Conservation (phyloP, 2,888 invertebrate species). For the Platynereis dumerilii region DNA sequence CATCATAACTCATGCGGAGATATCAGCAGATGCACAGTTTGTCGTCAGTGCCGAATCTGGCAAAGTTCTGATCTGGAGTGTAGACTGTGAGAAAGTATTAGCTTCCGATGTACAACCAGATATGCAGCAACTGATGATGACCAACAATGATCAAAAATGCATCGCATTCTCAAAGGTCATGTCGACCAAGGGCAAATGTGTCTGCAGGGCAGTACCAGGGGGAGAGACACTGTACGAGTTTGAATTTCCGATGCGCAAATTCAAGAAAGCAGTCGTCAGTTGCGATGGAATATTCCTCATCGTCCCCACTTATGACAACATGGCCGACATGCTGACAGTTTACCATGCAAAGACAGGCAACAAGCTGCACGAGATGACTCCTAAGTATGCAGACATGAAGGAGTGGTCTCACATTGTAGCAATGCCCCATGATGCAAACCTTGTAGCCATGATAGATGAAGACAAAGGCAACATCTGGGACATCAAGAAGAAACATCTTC, state of each 20-base stretch:
- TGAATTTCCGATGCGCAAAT: slow-evolving; percentile 82
- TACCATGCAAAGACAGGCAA: slow-evolving; percentile 83
- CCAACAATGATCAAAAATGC: slow-evolving; percentile 78
- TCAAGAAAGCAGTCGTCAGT: slow-evolving; percentile 80
- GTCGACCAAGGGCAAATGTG: slow-evolving; percentile 12
- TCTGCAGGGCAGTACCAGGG: slow-evolving; percentile 66
- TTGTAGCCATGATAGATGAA: slow-evolving; percentile 85
- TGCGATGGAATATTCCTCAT: slow-evolving; percentile 81
- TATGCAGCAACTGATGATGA: slow-evolving; percentile 76
- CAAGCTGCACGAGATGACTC: slow-evolving; percentile 58
- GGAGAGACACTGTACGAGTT: slow-evolving; percentile 81
- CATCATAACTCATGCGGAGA: slow-evolving; percentile 89
- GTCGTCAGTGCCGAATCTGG: slow-evolving; percentile 93
- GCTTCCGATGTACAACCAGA: slow-evolving; percentile 84
- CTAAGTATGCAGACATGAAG: slow-evolving; percentile 58
- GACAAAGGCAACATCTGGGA: slow-evolving; percentile 88
- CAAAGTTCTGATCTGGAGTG: slow-evolving; percentile 88
- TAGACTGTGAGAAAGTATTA: slow-evolving; percentile 75
- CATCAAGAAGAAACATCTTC: slow-evolving; percentile 83
- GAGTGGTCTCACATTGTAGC: slow-evolving; percentile 56
- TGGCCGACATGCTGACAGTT: slow-evolving; percentile 81
- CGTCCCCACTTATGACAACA: slow-evolving; percentile 72
- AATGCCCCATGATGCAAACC: slow-evolving; percentile 66
- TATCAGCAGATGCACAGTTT: slow-evolving; percentile 82
- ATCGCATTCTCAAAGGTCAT: slow-evolving; percentile 73